Percentiles rank a stretch among this genome's conserved stretches.
These are phyloP conservation scores for Selenia dentaria DNA, from an alignment of 2,888 invertebrate species.

Conservation along the genomic window DNA sequence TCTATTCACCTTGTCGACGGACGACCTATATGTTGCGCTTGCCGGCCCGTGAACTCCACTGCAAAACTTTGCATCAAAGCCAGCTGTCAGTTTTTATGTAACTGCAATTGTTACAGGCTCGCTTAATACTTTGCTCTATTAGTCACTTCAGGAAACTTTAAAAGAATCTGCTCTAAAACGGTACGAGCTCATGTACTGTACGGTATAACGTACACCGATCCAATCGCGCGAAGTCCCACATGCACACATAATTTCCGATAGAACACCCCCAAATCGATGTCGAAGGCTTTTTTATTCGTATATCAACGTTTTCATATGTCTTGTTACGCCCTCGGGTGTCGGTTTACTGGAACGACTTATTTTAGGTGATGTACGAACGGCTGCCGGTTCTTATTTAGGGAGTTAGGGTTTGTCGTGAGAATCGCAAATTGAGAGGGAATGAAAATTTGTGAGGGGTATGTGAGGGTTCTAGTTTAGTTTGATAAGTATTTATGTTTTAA, in stretches of 20 bases:
- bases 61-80: too few relatives aligned
- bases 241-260: constrained; percentile 58
- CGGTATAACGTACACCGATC: constrained; percentile 23
- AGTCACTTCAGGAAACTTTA: too few relatives aligned
- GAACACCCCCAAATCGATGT: constrained; percentile 55
- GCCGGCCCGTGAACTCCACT: too few relatives aligned
- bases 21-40: too few relatives aligned
- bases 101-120: too few relatives aligned
- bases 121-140: too few relatives aligned
- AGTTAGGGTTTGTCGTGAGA: constrained; percentile 8
- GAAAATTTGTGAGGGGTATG: constrained; percentile 1
- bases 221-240: constrained; percentile 43
- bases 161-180: too few relatives aligned
- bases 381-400: constrained; percentile 20
- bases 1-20: too few relatives aligned
- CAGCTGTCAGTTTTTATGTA: too few relatives aligned
- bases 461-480: too few relatives aligned
- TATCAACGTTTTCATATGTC: constrained; percentile 45
- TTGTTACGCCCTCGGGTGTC: constrained; percentile 38
- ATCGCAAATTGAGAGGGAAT: constrained; percentile 12
- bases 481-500: too few relatives aligned
- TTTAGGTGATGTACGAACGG: constrained; percentile 22
- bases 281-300: constrained; percentile 49
- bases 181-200: constrained; percentile 3
- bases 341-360: constrained; percentile 31